Base-by-base conservation (phyloP, 2,113 vertebrate species). In the Rhinopithecus roxellana region DNA sequence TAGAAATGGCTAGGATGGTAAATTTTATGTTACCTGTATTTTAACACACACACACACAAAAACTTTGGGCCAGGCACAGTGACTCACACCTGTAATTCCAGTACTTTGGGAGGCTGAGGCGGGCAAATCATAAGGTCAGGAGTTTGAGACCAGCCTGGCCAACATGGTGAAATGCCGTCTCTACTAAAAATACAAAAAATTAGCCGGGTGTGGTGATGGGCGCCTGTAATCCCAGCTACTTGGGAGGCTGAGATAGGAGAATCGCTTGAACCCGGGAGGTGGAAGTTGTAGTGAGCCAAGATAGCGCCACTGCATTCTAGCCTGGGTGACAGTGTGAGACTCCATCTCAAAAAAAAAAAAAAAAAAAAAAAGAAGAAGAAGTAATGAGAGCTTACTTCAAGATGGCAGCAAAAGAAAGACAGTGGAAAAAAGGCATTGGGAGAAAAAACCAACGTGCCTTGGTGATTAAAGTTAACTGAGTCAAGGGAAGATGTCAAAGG, bases 141-240 rank as follows among this genome's bases (percentile, higher is more conserved):
- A 55, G 18, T 55, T 55, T 6, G 18, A 55, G 52, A 55, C 52
- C 6, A 55, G 52, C 52, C 52, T 55, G 52, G 52, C 52, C 6
- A 55, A 20, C 18, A 55, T 55, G 52, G 52, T 55, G 52, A 55
- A 55, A 55, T 7, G 2, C 52, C 18, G 17, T 18, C 52, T 55
- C 17, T 55, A 20, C 18, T 55, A 55, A 55, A 20, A 55, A 55
- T 20, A 55, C 18, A 55, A 55, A 55, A 55, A 55, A 17, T 55
- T 55, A 55, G 11, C 72, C 3, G 5, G 38, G 10, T 3, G 0
- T 18, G 9, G 22, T 40, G 70, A 11, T 1, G 2, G 2, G 5
- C 6, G 5, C 38, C 72, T 74, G 10, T 43, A 40, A 38, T 74
- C 10, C 38, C 22, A 74, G 11, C 72, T 40, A 40, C 11, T 25